These are phyloP conservation scores for Chitala chitala DNA, from an alignment of 2,113 vertebrate species.

Conservation along the genomic window DNA sequence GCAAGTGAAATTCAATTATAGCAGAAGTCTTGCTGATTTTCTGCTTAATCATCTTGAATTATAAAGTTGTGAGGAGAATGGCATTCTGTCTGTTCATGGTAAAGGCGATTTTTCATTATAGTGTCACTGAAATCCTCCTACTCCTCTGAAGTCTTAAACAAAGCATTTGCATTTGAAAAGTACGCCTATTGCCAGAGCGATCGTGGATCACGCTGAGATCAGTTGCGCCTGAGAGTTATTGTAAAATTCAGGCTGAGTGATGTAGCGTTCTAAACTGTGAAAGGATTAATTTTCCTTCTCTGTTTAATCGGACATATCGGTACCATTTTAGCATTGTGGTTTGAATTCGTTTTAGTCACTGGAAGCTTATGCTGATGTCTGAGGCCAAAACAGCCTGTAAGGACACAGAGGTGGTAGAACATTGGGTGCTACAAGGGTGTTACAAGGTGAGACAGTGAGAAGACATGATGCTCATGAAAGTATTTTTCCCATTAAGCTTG, in stretches of 20 bases:
- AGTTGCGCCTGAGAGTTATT: not conserved
- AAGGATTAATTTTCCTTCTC: no score
- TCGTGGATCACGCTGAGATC: not conserved
- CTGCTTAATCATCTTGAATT: not conserved
- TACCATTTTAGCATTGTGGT: no score
- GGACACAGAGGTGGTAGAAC: no score
- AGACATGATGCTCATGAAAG: not conserved
- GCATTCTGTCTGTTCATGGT: not conserved
- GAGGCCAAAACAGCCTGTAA: not conserved
- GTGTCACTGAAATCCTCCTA: constrained; percentile 1
- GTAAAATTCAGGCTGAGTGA: not conserved
- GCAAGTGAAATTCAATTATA: no score
- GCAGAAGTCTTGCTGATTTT: not conserved
- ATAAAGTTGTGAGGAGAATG: not conserved
- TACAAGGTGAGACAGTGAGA: not conserved
- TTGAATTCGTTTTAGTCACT: no score
- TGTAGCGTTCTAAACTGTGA: no score
- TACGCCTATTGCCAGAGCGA: not conserved
- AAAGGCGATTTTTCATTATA: not conserved
- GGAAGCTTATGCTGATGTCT: no score
- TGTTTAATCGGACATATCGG: no score
- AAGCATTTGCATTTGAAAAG: not conserved
- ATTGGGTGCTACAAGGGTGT: no score
- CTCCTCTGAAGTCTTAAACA: not conserved
- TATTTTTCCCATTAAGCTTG: not conserved